phyloP scores from a whole-genome alignment of 2,113 vertebrate species.

The Cyanistes caeruleus region DNA sequence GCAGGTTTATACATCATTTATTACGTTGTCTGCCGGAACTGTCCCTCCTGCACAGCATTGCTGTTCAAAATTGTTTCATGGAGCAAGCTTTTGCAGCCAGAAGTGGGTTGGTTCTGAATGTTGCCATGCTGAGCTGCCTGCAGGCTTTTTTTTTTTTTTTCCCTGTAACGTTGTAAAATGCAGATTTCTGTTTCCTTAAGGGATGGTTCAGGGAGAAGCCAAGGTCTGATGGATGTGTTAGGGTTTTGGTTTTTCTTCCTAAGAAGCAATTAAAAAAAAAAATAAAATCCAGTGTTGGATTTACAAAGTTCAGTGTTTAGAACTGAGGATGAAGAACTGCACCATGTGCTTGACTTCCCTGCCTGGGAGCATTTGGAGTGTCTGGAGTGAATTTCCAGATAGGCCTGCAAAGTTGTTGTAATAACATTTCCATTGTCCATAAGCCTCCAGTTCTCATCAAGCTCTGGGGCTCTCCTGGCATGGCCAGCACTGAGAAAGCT shows the following conservation, averaged over 20 bases:
- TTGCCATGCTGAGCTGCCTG: neutral
- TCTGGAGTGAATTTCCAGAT: neutral
- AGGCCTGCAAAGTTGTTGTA: neutral
- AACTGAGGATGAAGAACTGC: neutral
- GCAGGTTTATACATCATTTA: neutral
- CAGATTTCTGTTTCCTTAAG: neutral
- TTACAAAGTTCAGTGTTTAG: neutral
- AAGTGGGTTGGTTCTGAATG: neutral
- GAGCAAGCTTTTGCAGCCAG: neutral
- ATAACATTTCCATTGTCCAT: neutral
- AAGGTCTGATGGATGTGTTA: neutral
- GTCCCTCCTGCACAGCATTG: neutral
- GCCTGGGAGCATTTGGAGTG: neutral
- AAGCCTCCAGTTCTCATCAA: neutral
- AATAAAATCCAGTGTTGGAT: neutral
- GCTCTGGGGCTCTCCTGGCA: neutral
- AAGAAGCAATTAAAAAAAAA: neutral
- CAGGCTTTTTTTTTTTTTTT: neutral
- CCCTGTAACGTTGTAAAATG: neutral
- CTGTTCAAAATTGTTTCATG: neutral
- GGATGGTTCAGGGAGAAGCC: neutral
- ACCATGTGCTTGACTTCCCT: neutral
- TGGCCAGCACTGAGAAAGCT: neutral
- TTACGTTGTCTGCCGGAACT: accelerated
- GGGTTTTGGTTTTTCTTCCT: neutral